Evolutionary conservation across 2,797 vertebrate genomes (phyloP).

Genomic region (Sciaenops ocellatus): DNA sequence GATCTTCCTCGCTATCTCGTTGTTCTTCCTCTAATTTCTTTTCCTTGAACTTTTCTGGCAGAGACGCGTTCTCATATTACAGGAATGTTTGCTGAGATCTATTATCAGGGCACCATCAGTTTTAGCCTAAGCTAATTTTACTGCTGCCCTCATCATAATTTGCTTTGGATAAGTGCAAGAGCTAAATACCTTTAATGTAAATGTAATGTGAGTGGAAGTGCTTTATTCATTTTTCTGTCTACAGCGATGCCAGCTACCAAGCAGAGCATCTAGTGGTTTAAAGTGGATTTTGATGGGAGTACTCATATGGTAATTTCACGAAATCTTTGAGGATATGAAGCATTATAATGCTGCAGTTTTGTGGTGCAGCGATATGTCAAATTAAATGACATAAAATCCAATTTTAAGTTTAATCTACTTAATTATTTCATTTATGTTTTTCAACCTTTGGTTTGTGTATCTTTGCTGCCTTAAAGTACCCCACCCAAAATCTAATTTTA

Average conservation of each 20-base stretch:
- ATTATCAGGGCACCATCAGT: slow-evolving; percentile 51
- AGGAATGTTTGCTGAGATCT: slow-evolving; percentile 49
- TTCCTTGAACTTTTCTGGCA: slow-evolving; percentile 50
- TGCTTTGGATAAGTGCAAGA: slow-evolving; percentile 59
- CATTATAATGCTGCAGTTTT: slow-evolving; percentile 28
- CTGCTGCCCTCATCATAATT: slow-evolving; percentile 67
- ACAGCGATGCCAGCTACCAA: slow-evolving; percentile 39
- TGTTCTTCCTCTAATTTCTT: slow-evolving; percentile 47
- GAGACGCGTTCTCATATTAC: slow-evolving; percentile 43
- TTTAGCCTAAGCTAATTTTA: slow-evolving; percentile 51
- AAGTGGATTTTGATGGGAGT: slow-evolving; percentile 56
- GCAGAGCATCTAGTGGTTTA: slow-evolving; percentile 24
- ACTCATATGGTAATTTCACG: slow-evolving; percentile 34
- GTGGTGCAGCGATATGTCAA: slow-evolving; percentile 14
- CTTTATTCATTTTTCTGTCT: slow-evolving; percentile 50
- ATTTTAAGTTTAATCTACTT: slow-evolving; percentile 1
- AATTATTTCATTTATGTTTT: slow-evolving; percentile 35
- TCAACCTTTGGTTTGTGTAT: slow-evolving; percentile 25
- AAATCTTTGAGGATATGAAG: slow-evolving; percentile 26
- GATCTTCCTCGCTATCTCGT: slow-evolving; percentile 11
- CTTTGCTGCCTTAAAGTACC: slow-evolving; percentile 21
- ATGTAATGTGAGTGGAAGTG: slow-evolving; percentile 60
- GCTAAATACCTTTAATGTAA: slow-evolving; percentile 65
- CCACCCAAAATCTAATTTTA: slow-evolving; percentile 45
- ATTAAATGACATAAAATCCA: slow-evolving; percentile 24